phyloP scores from a whole-genome alignment of 2,888 invertebrate genomes.

The Rhyacophila evoluta region DNA sequence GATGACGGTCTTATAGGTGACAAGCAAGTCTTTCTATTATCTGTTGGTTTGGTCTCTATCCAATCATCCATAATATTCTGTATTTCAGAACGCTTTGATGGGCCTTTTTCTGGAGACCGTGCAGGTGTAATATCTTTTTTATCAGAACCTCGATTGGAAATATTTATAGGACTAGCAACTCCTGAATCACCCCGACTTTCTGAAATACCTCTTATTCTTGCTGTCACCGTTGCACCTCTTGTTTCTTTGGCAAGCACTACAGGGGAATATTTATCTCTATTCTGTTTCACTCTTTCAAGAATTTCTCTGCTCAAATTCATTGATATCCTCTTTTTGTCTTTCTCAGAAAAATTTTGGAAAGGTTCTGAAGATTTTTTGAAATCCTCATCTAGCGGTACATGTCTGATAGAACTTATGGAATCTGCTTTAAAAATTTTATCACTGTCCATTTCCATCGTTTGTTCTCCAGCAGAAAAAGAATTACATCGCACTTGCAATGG shows the following conservation, averaged over 20 bases:
- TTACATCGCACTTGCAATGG: slow-evolving; percentile 71
- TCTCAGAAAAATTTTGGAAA: slow-evolving; percentile 68
- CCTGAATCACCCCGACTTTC: slow-evolving; percentile 57
- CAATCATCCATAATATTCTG: slow-evolving; percentile 64
- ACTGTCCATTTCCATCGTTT: slow-evolving; percentile 61
- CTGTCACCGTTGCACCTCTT: slow-evolving; percentile 72
- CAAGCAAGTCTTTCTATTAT: slow-evolving; percentile 57
- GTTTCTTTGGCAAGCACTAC: slow-evolving; percentile 70
- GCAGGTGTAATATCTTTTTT: slow-evolving; percentile 65
- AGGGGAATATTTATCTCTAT: slow-evolving; percentile 61
- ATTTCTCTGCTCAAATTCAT: slow-evolving; percentile 81
- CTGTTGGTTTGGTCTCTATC: slow-evolving; percentile 61
- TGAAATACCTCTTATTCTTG: slow-evolving; percentile 63
- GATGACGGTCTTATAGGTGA: slow-evolving; percentile 64
- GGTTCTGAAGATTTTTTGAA: slow-evolving; percentile 65
- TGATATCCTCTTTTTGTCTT: slow-evolving; percentile 79
- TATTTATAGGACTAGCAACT: slow-evolving; percentile 59
- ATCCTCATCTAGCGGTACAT: slow-evolving; percentile 65
- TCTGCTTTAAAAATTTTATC: slow-evolving; percentile 68
- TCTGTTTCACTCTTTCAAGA: slow-evolving; percentile 73
- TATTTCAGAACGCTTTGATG: slow-evolving; percentile 58
- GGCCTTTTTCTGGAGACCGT: slow-evolving; percentile 60
- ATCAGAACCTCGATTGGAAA: background rate
- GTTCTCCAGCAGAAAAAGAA: slow-evolving; percentile 67
- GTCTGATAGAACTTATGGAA: slow-evolving; percentile 70